phyloP scores from a whole-genome alignment of 2,888 invertebrate species.

The Cryptocheilus praepositus region DNA sequence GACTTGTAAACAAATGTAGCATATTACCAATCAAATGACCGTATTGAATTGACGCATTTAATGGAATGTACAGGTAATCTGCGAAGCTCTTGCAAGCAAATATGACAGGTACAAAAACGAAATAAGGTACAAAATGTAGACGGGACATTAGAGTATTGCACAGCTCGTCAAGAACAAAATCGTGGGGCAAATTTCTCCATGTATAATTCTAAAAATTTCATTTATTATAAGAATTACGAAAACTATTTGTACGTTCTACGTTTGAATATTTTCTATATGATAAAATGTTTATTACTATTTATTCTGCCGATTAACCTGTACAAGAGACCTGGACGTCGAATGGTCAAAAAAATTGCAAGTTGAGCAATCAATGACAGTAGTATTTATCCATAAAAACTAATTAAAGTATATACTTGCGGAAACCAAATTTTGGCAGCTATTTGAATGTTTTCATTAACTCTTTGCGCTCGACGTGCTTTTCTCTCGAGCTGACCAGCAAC shows the following conservation, averaged over 20 bases:
- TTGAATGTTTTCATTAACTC: too few species aligned
- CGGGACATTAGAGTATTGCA: background rate
- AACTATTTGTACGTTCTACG: constrained; percentile 9
- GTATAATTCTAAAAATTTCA: constrained; percentile 10
- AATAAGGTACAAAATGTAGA: constrained; percentile 59
- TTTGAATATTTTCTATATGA: constrained; percentile 18
- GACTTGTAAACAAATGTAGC: too few species aligned
- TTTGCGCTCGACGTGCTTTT: too few species aligned
- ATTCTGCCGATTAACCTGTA: constrained; percentile 62
- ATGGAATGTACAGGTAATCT: constrained; percentile 59
- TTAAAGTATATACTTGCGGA: background rate
- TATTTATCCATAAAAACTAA: background rate
- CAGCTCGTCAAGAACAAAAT: constrained; percentile 27
- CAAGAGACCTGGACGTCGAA: constrained; percentile 58
- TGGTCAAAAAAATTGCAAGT: background rate
- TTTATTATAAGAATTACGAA: constrained; percentile 7
- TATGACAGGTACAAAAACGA: constrained; percentile 54
- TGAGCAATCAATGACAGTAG: background rate
- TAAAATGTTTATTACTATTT: constrained; percentile 53
- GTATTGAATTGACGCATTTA: constrained; percentile 48
- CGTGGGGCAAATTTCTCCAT: constrained; percentile 18
- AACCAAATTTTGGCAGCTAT: too few species aligned
- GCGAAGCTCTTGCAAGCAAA: constrained; percentile 59
- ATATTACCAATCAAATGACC: constrained; percentile 30
- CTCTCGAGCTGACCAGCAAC: too few species aligned